phyloP scores from a whole-genome alignment of 2,888 invertebrate species.

The Netelia virgata region DNA sequence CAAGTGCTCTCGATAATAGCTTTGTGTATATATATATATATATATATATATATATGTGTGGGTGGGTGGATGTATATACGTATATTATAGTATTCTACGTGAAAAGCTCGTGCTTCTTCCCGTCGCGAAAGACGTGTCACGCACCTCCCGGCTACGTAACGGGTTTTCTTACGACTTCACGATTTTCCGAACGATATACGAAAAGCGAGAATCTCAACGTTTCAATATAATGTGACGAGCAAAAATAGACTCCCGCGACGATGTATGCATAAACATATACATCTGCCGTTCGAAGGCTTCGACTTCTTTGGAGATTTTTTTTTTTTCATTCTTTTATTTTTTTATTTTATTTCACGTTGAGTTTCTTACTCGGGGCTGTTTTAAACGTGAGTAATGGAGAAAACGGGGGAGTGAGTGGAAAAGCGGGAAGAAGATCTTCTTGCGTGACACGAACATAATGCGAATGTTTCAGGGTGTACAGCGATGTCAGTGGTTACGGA shows the following conservation, averaged over 20 bases:
- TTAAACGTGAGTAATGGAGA: background rate
- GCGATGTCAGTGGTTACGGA: slow-evolving; percentile 22
- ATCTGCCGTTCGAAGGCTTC: too few species aligned
- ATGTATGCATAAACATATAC: too few species aligned
- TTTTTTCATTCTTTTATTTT: background rate
- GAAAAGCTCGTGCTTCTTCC: slow-evolving; percentile 16
- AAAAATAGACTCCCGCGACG: background rate
- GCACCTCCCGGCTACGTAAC: background rate
- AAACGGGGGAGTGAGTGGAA: background rate
- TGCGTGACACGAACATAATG: slow-evolving; percentile 28
- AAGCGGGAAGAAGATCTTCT: background rate
- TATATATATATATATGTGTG: background rate
- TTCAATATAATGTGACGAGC: slow-evolving; percentile 12
- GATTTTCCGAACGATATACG: background rate
- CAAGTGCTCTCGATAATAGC: slow-evolving; percentile 64
- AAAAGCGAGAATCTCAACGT: slow-evolving; percentile 22
- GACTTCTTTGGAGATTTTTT: background rate
- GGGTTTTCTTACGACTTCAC: background rate
- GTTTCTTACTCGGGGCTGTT: background rate
- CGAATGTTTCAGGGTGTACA: background rate
- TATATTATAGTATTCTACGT: background rate
- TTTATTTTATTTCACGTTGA: background rate
- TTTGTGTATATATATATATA: slow-evolving; percentile 7
- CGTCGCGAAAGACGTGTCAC: slow-evolving; percentile 29
- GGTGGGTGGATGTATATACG: background rate